These are phyloP conservation scores for Leuciscus waleckii DNA, from an alignment of 2,797 vertebrate species.

Conservation along the genomic window DNA sequence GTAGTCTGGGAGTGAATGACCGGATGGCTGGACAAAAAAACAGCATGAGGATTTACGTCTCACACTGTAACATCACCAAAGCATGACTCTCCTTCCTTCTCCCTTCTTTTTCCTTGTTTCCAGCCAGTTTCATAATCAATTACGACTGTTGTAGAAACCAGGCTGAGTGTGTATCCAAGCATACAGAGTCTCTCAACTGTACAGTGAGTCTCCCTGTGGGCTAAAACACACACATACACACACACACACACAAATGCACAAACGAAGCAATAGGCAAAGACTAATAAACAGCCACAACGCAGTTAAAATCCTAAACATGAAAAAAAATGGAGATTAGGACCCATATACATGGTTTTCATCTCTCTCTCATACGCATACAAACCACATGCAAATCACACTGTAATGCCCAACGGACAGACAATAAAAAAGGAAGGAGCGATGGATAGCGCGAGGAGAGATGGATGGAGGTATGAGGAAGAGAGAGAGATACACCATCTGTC, in stretches of 20 bases:
- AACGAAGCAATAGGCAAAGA: neutral
- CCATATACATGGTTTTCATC: slow-evolving; percentile 1
- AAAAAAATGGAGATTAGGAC: slow-evolving; percentile 18
- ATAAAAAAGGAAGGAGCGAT: slow-evolving; percentile 17
- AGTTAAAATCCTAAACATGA: neutral
- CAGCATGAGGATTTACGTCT: slow-evolving; percentile 7
- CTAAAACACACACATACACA: neutral
- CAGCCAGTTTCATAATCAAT: slow-evolving; percentile 34
- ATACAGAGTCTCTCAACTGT: slow-evolving; percentile 41
- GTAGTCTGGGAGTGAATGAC: slow-evolving; percentile 4
- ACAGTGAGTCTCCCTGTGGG: slow-evolving; percentile 37
- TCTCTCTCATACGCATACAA: neutral
- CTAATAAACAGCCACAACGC: slow-evolving; percentile 8
- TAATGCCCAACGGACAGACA: slow-evolving; percentile 11
- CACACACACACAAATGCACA: neutral
- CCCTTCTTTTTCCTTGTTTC: neutral
- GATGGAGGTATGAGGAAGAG: slow-evolving; percentile 22
- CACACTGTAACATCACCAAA: slow-evolving; percentile 10
- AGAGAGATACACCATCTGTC: slow-evolving; percentile 34
- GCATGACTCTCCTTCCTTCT: neutral
- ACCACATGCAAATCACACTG: slow-evolving; percentile 23
- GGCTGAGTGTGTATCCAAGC: slow-evolving; percentile 45
- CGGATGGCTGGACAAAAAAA: slow-evolving; percentile 7
- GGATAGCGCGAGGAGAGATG: neutral
- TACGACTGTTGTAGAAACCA: slow-evolving; percentile 37